Percentiles rank a stretch among this genome's conserved stretches.
Conservation (phyloP, 2,888 invertebrate genomes). For the Anticlea derivata region DNA sequence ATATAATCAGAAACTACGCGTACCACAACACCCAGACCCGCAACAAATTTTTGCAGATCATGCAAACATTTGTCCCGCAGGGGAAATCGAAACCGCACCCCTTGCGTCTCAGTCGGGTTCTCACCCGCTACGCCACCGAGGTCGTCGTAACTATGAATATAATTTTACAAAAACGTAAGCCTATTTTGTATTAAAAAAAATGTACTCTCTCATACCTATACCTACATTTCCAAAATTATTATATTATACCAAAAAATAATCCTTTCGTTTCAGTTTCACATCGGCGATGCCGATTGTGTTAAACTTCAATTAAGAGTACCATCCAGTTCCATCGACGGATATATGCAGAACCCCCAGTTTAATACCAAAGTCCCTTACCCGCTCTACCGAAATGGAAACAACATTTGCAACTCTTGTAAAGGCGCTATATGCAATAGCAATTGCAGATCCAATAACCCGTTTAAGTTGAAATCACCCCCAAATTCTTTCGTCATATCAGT, state of each 20-base stretch:
- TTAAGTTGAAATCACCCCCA: slow-evolving; percentile 14
- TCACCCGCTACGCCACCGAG: too few relatives aligned
- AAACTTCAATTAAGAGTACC: slow-evolving; percentile 22
- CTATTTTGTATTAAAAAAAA: too few relatives aligned
- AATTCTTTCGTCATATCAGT: slow-evolving; percentile 33
- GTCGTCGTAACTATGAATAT: too few relatives aligned
- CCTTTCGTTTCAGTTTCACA: slow-evolving; percentile 25
- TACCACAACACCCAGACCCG: too few relatives aligned
- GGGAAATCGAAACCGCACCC: too few relatives aligned
- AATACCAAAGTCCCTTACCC: slow-evolving; percentile 13
- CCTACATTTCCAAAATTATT: too few relatives aligned
- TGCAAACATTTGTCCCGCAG: too few relatives aligned
- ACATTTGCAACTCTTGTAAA: slow-evolving; percentile 23
- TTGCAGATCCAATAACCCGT: slow-evolving; percentile 15
- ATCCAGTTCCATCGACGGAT: slow-evolving; percentile 4
- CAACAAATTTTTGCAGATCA: too few relatives aligned
- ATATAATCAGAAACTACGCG: too few relatives aligned
- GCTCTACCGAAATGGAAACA: slow-evolving; percentile 13
- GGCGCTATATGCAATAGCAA: slow-evolving; percentile 10
- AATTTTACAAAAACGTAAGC: too few relatives aligned
- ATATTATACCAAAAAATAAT: background rate
- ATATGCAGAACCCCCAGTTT: background rate
- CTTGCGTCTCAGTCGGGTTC: too few relatives aligned
- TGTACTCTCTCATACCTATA: too few relatives aligned
- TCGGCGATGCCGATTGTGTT: slow-evolving; percentile 6